These are phyloP conservation scores for Redunca redunca DNA, from an alignment of 2,113 vertebrate species.

Conservation along the genomic window DNA sequence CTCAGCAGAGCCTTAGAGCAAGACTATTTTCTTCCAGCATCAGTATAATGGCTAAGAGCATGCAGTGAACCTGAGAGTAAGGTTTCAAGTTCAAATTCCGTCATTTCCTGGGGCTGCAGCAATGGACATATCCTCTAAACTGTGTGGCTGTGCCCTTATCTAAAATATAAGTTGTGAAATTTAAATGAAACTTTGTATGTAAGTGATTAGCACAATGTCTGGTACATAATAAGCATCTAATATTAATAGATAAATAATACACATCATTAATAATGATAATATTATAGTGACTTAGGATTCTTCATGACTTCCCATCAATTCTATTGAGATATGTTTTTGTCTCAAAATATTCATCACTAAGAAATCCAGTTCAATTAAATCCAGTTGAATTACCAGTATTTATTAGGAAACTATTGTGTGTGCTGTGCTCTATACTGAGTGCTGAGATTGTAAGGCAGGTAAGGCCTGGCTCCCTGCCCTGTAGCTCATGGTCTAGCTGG, in stretches of 20 bases:
- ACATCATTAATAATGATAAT: not conserved
- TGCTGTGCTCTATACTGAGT: not conserved
- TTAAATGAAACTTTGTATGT: not conserved
- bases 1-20: not conserved
- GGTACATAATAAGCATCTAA: not conserved
- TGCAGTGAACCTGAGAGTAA: not conserved
- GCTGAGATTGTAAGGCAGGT: not conserved
- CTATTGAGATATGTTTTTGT: not conserved
- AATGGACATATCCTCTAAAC: not conserved
- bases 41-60: not conserved
- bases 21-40: not conserved
- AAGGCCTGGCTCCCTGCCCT: constrained; percentile 29
- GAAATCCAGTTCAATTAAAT: not conserved
- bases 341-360: constrained; percentile 24
- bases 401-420: not conserved
- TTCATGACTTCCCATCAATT: not conserved
- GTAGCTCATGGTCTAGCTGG: constrained; percentile 15
- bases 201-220: not conserved
- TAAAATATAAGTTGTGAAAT: not conserved
- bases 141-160: not conserved
- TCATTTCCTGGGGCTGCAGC: not conserved
- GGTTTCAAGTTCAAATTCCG: not conserved
- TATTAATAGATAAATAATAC: not conserved
- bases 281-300: not conserved
- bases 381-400: not conserved